phyloP scores from a whole-genome alignment of 1,140 invertebrate genomes.

The Procambarus virginalis region DNA sequence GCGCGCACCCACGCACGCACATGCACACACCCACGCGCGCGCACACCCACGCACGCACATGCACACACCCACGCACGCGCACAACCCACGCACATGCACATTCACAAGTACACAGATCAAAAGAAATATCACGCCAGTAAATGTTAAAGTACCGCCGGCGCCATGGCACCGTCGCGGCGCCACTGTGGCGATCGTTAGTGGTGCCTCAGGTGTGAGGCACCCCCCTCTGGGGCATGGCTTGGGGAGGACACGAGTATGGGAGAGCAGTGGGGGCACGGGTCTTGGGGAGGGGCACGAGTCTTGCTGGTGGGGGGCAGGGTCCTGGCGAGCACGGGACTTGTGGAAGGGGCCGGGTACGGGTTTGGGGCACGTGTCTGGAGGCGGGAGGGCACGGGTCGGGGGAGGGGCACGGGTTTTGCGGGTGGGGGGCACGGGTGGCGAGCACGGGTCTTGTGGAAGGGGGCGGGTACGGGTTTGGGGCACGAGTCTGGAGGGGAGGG shows the following conservation, averaged over 20 bases:
- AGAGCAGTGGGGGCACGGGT: background rate
- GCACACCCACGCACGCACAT: too few relatives aligned
- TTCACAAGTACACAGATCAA: background rate
- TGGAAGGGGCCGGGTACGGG: background rate
- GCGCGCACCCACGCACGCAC: too few relatives aligned
- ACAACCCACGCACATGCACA: conserved; percentile 29
- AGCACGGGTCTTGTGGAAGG: too few relatives aligned
- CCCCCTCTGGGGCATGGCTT: too few relatives aligned
- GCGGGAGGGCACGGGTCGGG: background rate
- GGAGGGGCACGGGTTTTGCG: background rate
- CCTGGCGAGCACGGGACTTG: background rate
- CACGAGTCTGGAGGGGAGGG: too few relatives aligned
- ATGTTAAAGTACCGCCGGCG: background rate
- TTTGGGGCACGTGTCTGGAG: background rate
- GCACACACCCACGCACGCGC: conserved; percentile 10
- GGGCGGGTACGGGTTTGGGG: too few relatives aligned
- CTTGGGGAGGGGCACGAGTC: background rate
- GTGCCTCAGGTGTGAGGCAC: background rate
- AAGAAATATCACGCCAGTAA: background rate
- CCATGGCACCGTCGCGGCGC: background rate
- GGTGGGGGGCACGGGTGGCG: too few relatives aligned
- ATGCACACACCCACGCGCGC: too few relatives aligned
- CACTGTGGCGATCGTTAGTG: background rate
- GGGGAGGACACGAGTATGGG: background rate
- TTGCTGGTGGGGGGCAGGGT: background rate